A percentile compares a stretch with the other conserved stretches of the same genome.
Evolutionary conservation across 2,113 vertebrate species (phyloP).

Genomic region (Sander vitreus): DNA sequence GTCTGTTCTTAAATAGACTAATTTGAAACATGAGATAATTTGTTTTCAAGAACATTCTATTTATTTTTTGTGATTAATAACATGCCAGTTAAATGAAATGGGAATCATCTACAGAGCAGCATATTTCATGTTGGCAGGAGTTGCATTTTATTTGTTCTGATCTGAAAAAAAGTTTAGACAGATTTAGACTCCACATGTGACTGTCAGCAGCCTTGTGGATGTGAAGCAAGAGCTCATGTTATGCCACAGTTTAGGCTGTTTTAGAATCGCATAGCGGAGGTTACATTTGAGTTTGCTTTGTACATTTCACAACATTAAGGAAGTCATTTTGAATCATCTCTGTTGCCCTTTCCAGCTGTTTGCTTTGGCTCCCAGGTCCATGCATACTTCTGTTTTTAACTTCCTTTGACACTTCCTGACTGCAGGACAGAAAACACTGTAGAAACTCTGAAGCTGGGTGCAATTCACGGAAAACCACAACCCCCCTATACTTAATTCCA

Average conservation of each 20-base stretch:
- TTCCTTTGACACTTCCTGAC: slow-evolving; percentile 51
- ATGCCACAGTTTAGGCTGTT: slow-evolving; percentile 8
- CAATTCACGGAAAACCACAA: slow-evolving; percentile 59
- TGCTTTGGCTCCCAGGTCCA: slow-evolving; percentile 38
- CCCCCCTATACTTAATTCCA: slow-evolving; percentile 20
- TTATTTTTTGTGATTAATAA: neutral
- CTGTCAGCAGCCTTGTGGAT: neutral
- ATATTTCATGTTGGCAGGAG: neutral
- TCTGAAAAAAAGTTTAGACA: neutral
- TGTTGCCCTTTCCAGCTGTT: slow-evolving; percentile 41
- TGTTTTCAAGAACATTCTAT: neutral
- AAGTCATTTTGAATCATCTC: slow-evolving; percentile 33
- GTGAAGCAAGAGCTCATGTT: slow-evolving; percentile 32
- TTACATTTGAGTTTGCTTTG: neutral
- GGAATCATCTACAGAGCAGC: neutral
- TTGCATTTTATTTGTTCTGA: slow-evolving; percentile 1
- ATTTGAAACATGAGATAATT: neutral
- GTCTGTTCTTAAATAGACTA: neutral
- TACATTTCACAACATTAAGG: slow-evolving; percentile 13
- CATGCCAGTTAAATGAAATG: neutral
- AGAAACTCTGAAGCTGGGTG: slow-evolving; percentile 1
- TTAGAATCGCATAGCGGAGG: neutral
- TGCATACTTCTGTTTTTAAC: slow-evolving; percentile 69
- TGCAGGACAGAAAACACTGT: neutral
- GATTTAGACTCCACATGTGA: slow-evolving; percentile 25